Evolutionary conservation across 2,113 vertebrate genomes (phyloP).

Genomic region (Brachypodius melanocephalos): DNA sequence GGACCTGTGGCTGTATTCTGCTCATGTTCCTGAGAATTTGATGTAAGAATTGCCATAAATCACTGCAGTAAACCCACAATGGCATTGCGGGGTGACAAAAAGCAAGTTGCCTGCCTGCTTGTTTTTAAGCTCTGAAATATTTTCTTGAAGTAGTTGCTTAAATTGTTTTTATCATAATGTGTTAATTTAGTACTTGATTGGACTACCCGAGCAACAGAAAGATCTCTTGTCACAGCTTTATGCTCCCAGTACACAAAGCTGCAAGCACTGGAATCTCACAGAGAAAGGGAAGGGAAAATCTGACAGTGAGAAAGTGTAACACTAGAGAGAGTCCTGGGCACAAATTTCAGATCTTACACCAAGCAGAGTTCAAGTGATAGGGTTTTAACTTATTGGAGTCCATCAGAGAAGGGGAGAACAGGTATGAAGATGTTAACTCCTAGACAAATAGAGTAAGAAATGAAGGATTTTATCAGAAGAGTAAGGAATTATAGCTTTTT

Average conservation of each 20-base stretch:
- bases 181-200: neutral
- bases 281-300: neutral
- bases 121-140: neutral
- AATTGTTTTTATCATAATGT: neutral
- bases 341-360: neutral
- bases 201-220: neutral
- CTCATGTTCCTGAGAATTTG: neutral
- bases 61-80: neutral
- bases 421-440: neutral
- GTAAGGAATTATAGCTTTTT: neutral
- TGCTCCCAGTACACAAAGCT: neutral
- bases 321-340: neutral
- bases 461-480: neutral
- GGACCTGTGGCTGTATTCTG: accelerated
- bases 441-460: neutral
- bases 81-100: neutral
- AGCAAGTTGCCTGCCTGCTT: neutral
- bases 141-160: neutral
- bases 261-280: neutral
- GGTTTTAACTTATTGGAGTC: neutral
- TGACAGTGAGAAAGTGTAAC: neutral
- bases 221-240: neutral
- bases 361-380: neutral
- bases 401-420: neutral
- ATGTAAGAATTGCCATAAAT: neutral